Conservation (phyloP, 2,888 invertebrate species). For the Hypolimnas misippus region DNA sequence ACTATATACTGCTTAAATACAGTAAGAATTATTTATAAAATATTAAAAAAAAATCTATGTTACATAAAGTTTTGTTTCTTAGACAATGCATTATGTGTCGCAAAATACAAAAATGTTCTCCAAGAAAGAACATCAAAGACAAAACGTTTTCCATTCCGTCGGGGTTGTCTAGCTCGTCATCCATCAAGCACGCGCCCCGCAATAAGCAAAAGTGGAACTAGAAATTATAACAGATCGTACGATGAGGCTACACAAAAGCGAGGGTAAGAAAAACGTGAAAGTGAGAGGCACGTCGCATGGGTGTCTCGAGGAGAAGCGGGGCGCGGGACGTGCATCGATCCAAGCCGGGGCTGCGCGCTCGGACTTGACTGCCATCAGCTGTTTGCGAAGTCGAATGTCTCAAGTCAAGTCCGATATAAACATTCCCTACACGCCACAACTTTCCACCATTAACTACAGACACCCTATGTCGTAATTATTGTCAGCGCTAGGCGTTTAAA, state of each 20-base stretch:
- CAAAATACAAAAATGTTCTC: constrained; percentile 25
- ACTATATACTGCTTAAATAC: too few relatives aligned
- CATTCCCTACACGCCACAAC: not conserved
- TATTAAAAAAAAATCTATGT: not conserved
- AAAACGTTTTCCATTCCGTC: constrained; percentile 42
- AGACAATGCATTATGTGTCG: constrained; percentile 3
- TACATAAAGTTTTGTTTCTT: not conserved
- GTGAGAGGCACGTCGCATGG: constrained; percentile 60
- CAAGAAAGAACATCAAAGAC: constrained; percentile 43
- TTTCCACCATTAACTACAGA: constrained; percentile 1
- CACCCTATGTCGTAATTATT: not conserved
- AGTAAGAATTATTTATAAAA: too few relatives aligned
- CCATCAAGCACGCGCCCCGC: constrained; percentile 50
- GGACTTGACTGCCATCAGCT: constrained; percentile 70
- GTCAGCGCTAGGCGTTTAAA: not conserved
- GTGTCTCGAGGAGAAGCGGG: constrained; percentile 52
- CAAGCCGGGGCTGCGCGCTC: constrained; percentile 60
- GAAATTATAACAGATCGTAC: constrained; percentile 47
- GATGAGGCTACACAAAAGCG: constrained; percentile 43
- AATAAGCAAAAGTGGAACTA: constrained; percentile 47
- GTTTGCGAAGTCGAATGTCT: constrained; percentile 55
- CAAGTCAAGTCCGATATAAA: constrained; percentile 16
- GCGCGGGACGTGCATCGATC: constrained; percentile 72
- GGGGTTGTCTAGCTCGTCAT: constrained; percentile 46
- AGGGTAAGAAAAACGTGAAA: constrained; percentile 78